Evolutionary conservation across 2,113 vertebrate species (phyloP), one percentile per base, ranked within the genome.

Genomic region (Scophthalmus maximus): DNA sequence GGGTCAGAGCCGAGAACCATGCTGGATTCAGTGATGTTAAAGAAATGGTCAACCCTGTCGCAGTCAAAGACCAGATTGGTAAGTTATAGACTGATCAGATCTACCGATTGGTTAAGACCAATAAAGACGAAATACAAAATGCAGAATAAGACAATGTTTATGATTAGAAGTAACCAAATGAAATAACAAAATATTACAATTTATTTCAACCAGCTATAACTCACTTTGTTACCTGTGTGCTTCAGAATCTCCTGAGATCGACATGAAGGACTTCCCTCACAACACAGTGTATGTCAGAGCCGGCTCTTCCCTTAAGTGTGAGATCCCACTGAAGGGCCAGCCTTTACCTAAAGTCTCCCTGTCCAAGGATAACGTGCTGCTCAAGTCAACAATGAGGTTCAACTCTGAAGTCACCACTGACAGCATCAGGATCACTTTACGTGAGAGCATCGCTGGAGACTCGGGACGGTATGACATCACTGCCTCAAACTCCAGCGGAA

Each of bases 381-480:
- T 98, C 58, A 99, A 96, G 89, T 94, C 96, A 71, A 98, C 97
- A 53, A 95, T 98, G 94, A 96, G 98, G 84, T 99, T 99, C 87
- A 96, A 99, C 82, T 95, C 94, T 71, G 97, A 99, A 88, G 92
- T 94, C 34, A 98, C 96, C 58, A 93, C 95, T 62, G 97, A 99
- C 89, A 95, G 95, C 83, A 83, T 99, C 26, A 95, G 96, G 64
- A 94, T 99, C 76, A 96, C 88, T 59, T 91, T 99, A 64, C 95
- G 96, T 67, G 98, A 99, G 89, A 98, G 98, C 44, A 82, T 96
- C 74, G 95, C 96, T 73, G 73, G 88, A 83, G 98, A 99, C 88
- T 93, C 96, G 49, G 98, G 98, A 62, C 95, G 89, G 87, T 99
- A 98, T 2, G 96, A 99, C 65, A 96, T 99, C 73, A 97, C 93